Conservation (phyloP, 30 jellyfish, hydroid and myxozoan genomes). For the Hydractinia echinata region DNA sequence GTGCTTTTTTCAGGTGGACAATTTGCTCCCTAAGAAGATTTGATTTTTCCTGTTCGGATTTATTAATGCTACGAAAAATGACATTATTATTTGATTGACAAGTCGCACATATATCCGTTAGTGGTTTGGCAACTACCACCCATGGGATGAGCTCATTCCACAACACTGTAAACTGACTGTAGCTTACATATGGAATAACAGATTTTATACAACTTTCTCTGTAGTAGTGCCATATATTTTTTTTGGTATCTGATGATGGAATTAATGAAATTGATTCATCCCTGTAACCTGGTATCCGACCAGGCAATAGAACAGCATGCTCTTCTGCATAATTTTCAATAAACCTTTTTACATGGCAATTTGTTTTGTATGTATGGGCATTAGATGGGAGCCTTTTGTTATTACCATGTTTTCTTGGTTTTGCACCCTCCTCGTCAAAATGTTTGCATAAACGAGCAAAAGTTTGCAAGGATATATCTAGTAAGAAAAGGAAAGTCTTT, state of each 20-base stretch:
- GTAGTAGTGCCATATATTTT: neutral
- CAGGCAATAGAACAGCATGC: constrained; percentile 17
- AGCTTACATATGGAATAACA: neutral
- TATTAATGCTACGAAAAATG: no score
- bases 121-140: neutral
- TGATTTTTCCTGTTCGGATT: no score
- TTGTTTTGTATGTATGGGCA: neutral
- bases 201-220: neutral
- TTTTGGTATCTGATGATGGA: neutral
- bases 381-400: neutral
- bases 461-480: neutral
- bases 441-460: neutral
- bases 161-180: neutral
- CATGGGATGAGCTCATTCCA: neutral
- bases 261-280: neutral
- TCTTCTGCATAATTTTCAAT: neutral
- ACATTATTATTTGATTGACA: no score
- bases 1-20: no score
- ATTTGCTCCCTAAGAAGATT: no score
- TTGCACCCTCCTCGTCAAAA: neutral
- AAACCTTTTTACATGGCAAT: neutral
- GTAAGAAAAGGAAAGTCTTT: neutral
- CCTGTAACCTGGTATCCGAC: constrained; percentile 19
- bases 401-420: neutral
- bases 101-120: neutral